Base-by-base conservation (phyloP, 2,888 invertebrate species). In the Esperia sulphurella region DNA sequence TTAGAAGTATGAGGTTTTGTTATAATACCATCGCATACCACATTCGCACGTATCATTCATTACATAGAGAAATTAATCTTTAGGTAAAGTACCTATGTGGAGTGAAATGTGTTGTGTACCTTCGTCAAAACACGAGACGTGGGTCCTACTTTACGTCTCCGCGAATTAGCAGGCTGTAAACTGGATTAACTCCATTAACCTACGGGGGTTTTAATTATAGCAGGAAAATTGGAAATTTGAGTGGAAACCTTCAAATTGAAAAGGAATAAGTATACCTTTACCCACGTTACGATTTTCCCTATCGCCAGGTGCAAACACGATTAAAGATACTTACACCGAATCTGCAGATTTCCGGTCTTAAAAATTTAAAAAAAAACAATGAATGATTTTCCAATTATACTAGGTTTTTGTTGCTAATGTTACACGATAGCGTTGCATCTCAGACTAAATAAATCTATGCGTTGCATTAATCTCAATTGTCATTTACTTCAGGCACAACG, bases 191-290 rank as follows among this genome's bases (percentile, higher is more conserved):
- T 59, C 58, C 65, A 61, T 63, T 66, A 64, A 44, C 33, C 35
- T 57, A 63, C 64, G 67, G 67, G 63, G 63, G 63, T 66, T 71
- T 75, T 68, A 71, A 76, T 77, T 56, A 50, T 75, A 72, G 70
- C 73, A 66, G 67, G 58, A 71, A 71, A 78, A 75, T 71, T 41
- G 45, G 31, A 31, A 46, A 28, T 21, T 21, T 21, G 21, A 21
- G 21, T 21, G 21, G 21, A n/a, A 37, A 13, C n/a, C 12, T 37
- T 10, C n/a, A 33, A 10, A 12, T n/a, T 13, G 37, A 12, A 37
- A 13, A n/a, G 12, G n/a, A 37, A 37, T 37, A 37, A n/a, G n/a
- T n/a, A n/a, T n/a, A n/a, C n/a, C 37, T 37, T 13, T 37, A 37
- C 12, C n/a, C 14, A 13, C 13, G 3, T 37, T 37, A 54, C 45